phyloP scores from a whole-genome alignment of 2,797 vertebrate species.

The Phoxinus dragarum region DNA sequence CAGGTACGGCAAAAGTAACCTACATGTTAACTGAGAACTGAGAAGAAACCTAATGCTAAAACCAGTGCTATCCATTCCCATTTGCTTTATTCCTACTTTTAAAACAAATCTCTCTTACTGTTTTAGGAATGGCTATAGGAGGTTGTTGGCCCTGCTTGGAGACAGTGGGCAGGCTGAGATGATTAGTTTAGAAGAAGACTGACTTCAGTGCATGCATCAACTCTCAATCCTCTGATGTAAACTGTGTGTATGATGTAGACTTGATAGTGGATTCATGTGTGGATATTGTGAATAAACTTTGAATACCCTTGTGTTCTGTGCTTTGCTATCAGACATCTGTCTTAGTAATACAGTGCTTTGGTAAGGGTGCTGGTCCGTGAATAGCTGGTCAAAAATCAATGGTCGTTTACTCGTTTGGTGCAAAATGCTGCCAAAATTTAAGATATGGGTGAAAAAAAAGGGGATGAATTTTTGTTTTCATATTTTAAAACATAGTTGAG shows the following conservation, averaged over 20 bases:
- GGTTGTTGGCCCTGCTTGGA: constrained; percentile 86
- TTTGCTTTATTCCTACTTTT: background rate
- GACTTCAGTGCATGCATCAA: constrained; percentile 44
- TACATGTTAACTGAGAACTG: background rate
- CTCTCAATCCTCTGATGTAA: constrained; percentile 9
- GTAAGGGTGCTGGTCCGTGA: background rate
- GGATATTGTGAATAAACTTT: constrained; percentile 26
- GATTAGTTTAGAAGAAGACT: constrained; percentile 84
- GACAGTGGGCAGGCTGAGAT: constrained; percentile 89
- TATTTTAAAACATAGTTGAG: background rate
- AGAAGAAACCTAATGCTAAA: constrained; percentile 13
- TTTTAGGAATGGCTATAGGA: constrained; percentile 88
- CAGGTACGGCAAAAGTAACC: constrained; percentile 73
- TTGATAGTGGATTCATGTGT: background rate
- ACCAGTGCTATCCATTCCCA: background rate
- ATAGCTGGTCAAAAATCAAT: background rate
- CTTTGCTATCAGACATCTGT: background rate
- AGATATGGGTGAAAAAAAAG: background rate
- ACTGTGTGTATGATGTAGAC: constrained; percentile 50
- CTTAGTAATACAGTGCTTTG: background rate
- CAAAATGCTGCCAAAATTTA: background rate
- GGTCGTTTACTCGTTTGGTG: background rate
- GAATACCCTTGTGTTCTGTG: background rate
- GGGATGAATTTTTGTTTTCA: background rate
- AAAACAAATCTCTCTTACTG: constrained; percentile 51